Conservation (phyloP, 2,113 vertebrate species). For the Rhea americana region DNA sequence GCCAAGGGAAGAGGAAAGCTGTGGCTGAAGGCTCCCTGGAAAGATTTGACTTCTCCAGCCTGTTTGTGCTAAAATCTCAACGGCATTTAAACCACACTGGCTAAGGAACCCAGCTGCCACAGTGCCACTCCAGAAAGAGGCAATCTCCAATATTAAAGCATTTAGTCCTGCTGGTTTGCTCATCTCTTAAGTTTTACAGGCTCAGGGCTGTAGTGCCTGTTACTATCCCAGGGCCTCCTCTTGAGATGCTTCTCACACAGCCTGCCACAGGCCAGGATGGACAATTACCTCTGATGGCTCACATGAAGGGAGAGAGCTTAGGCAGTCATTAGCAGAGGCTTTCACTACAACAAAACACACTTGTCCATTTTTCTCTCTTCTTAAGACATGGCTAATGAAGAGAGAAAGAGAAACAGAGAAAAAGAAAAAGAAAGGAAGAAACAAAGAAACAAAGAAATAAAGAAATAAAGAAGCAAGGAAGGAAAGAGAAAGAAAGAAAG, state of each 20-base stretch:
- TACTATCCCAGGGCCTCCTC: constrained; percentile 3
- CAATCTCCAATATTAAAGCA: neutral
- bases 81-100: neutral
- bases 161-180: neutral
- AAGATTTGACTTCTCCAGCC: neutral
- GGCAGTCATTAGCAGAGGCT: neutral
- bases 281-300: constrained; percentile 25
- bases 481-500: neutral
- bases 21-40: neutral
- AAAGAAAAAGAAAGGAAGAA: neutral
- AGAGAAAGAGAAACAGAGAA: neutral
- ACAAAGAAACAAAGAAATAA: neutral
- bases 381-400: neutral
- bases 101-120: neutral
- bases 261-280: neutral
- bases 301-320: neutral
- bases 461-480: neutral
- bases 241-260: constrained; percentile 6
- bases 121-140: neutral
- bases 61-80: neutral
- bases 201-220: neutral
- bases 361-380: neutral
- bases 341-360: neutral
- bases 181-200: neutral
- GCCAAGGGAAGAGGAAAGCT: neutral